phyloP scores from a whole-genome alignment of 2,113 vertebrate genomes.

The Hirundichthys speculiger region DNA sequence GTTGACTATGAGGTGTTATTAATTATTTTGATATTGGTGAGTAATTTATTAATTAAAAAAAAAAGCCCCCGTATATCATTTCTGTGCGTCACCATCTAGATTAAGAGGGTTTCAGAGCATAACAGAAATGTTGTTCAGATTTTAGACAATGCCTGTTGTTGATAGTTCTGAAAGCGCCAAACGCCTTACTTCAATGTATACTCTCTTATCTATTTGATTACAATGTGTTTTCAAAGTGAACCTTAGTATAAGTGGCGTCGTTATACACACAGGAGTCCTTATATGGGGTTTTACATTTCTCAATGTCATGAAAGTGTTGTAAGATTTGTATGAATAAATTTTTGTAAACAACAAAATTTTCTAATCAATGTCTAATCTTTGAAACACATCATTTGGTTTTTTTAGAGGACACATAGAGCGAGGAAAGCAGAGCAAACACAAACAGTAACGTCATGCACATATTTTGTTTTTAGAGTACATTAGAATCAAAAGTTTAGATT shows the following conservation, averaged over 20 bases:
- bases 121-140: constrained; percentile 82
- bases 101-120: constrained; percentile 82
- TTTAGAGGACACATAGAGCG: background rate
- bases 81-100: constrained; percentile 67
- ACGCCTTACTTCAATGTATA: constrained; percentile 96
- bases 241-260: constrained; percentile 84
- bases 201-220: constrained; percentile 85
- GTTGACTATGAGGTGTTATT: constrained; percentile 72
- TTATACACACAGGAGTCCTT: constrained; percentile 91
- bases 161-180: constrained; percentile 91
- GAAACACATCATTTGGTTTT: constrained; percentile 65
- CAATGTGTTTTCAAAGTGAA: constrained; percentile 88
- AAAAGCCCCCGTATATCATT: constrained; percentile 51
- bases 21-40: constrained; percentile 69
- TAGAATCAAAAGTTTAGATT: background rate
- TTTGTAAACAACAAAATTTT: constrained; percentile 96
- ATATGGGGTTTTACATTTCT: constrained; percentile 89
- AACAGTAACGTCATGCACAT: no score
- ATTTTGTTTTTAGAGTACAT: background rate
- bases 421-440: no score
- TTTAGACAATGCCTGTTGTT: constrained; percentile 88
- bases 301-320: constrained; percentile 96
- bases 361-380: constrained; percentile 93
- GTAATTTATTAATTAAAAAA: constrained; percentile 56
- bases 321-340: constrained; percentile 99